Base-by-base conservation (phyloP, 2,888 invertebrate genomes). In the Aromia moschata region DNA sequence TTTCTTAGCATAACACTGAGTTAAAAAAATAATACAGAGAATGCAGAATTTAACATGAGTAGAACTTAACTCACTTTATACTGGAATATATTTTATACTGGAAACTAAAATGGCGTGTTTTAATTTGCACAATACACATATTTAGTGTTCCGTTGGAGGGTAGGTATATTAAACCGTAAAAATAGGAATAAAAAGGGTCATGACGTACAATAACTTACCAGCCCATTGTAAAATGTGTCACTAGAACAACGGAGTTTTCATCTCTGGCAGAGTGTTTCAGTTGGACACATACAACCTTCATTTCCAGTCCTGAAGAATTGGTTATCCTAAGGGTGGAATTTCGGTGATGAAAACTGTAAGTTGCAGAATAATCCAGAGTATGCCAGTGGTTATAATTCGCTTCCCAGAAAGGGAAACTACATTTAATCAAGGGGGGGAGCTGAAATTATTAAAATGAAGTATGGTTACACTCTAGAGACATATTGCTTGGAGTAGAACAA, bases 381-480 rank as follows among this genome's bases (percentile, higher is more conserved):
- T 94, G 93, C 94, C 95, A 95, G 72, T 93, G 92, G 75, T 88
- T 86, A 57, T 88, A 89, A 74, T 88, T 89, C 67, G 92, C 92
- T 82, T 94, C 86, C 94, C 94, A 95, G 14, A 86, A 84, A 1
- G 94, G 94, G 80, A 94, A 94, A 78, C 91, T 90, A 81, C 94
- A 95, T 82, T 88, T 90, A 79, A 87, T 89, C 61, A 87, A 84
- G 46, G 88, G 86, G 59, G 88, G 86, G n/a, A 44, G 88, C 90
- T 90, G 84, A 20, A 63, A 61, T 20, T 36, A 51, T 31, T 47
- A 49, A 33, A 33, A 53, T 60, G 15, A 51, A n/a, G n/a, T 17
- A 51, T 30, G 46, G 18, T 25, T 46, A 20, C 12, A n/a, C 33
- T 33, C 33, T 2, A 11, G 33, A 11, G 33, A 33, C 33, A 7